Conservation (phyloP, 2,888 invertebrate genomes). For the Agriopis marginaria region DNA sequence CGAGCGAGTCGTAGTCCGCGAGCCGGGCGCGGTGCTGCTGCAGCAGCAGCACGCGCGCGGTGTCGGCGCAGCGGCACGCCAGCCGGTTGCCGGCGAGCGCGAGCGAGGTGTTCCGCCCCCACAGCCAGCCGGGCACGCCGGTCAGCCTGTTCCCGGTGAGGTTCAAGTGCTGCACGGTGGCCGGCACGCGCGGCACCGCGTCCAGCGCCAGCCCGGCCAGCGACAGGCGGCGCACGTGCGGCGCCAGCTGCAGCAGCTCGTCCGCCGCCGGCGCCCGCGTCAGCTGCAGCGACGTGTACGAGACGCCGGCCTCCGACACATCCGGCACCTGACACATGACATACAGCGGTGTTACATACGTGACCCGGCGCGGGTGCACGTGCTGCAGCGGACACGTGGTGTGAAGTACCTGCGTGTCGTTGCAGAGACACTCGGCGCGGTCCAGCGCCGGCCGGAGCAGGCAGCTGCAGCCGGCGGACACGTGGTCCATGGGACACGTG, state of each 20-base stretch:
- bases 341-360: too few species aligned
- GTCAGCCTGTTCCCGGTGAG: slow-evolving; percentile 42
- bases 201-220: slow-evolving; percentile 18
- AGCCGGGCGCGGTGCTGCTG: not conserved
- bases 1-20: not conserved
- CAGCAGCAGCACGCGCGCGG: not conserved
- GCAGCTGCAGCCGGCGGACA: not conserved
- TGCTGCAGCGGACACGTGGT: too few species aligned
- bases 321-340: slow-evolving; percentile 4
- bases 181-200: not conserved
- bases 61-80: slow-evolving; percentile 47
- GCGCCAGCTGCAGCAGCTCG: not conserved
- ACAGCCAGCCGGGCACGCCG: slow-evolving; percentile 33
- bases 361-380: too few species aligned
- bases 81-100: slow-evolving; percentile 48
- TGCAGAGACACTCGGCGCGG: not conserved
- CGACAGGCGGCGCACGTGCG: not conserved
- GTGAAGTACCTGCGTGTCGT: not conserved
- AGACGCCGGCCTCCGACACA: slow-evolving; percentile 20
- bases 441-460: not conserved
- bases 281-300: not conserved
- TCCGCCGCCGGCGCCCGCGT: not conserved
- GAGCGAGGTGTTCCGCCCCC: slow-evolving; percentile 30
- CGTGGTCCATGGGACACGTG: not conserved
- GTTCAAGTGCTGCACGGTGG: slow-evolving; percentile 40